Evolutionary conservation across 2,797 vertebrate species (phyloP), one percentile per base, ranked within the genome.

Genomic region (Mallotus villosus): DNA sequence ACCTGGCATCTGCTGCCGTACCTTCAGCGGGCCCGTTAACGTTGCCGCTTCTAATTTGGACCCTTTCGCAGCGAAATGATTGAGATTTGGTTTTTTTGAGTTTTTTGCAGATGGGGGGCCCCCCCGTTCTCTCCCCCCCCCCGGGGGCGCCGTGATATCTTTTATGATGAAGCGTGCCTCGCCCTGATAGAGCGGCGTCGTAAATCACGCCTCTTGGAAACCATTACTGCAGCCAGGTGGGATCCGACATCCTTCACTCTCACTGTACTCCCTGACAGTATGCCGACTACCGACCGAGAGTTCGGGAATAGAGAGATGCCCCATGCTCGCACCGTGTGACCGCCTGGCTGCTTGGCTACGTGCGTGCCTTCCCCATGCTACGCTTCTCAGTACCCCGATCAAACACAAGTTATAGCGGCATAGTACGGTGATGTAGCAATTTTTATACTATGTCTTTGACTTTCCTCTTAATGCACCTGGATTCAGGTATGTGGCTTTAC

Each of bases 31-130:
- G 22, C 53, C 29, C 57, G 32, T 61, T 53, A 46, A 46, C 62
- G 21, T 32, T 5, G 41, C 74, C 68, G 53, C 58, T 72, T 63
- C 63, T 72, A 53, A 73, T 70, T 69, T 66, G 63, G 67, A 77
- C 71, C 37, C 73, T 69, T 55, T 60, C 46, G 51, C n/a, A n/a
- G 60, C 58, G 64, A 29, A 74, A 64, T n/a, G 22, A 60, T 51
- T 25, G 21, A 49, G 53, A 68, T 68, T 70, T 79, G 49, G 22
- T 25, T 75, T 71, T 71, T 73, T 73, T 53, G 46, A 27, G 61
- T 12, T 51, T 12, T 66, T 71, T 61, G 16, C 61, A 32, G 19
- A 53, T 22, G 32, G 2, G 60, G n/a, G n/a, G n/a, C n/a, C n/a
- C 9, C 27, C 24, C 25, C 24, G 12, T n/a, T 24, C 22, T 27